Percentiles rank a stretch among this genome's conserved stretches.
Evolutionary conservation across 2,888 invertebrate genomes (phyloP).

Genomic region (Clistopyga incitator): DNA sequence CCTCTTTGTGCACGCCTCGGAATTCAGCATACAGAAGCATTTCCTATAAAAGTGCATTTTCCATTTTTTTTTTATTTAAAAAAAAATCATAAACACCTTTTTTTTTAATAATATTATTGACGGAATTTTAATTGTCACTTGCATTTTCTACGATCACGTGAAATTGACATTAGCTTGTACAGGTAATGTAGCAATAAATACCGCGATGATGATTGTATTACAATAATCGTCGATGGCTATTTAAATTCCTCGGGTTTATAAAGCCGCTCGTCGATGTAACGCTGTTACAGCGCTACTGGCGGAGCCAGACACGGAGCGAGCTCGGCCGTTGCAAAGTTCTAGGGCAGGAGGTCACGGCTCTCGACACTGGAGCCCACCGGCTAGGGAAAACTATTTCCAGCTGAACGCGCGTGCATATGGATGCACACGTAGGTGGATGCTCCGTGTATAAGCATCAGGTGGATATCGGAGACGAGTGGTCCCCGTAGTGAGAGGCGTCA

Average conservation of each 20-base stretch:
- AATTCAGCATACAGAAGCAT: no score
- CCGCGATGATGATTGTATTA: background rate
- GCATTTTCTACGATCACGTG: background rate
- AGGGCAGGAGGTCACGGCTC: conserved; percentile 68
- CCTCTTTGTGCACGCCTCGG: background rate
- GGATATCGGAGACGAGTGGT: conserved; percentile 41
- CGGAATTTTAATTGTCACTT: conserved; percentile 5
- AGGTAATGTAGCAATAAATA: conserved; percentile 26
- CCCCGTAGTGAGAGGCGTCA: background rate
- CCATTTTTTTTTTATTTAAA: no score
- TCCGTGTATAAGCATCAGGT: conserved; percentile 62
- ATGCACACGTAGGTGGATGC: conserved; percentile 18
- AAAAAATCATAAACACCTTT: no score
- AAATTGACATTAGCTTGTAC: background rate
- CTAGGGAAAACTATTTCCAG: conserved; percentile 61
- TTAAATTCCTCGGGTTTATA: background rate
- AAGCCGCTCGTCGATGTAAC: conserved; percentile 22
- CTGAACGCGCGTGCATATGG: conserved; percentile 40
- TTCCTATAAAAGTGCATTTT: no score
- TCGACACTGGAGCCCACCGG: conserved; percentile 31
- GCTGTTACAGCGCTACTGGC: conserved; percentile 15
- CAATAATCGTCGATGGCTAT: conserved; percentile 35
- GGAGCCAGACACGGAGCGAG: conserved; percentile 9
- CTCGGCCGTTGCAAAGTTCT: conserved; percentile 58
- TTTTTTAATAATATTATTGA: no score